These are phyloP conservation scores for Glaucomys volans DNA, from an alignment of 2,113 vertebrate species.

Conservation along the genomic window DNA sequence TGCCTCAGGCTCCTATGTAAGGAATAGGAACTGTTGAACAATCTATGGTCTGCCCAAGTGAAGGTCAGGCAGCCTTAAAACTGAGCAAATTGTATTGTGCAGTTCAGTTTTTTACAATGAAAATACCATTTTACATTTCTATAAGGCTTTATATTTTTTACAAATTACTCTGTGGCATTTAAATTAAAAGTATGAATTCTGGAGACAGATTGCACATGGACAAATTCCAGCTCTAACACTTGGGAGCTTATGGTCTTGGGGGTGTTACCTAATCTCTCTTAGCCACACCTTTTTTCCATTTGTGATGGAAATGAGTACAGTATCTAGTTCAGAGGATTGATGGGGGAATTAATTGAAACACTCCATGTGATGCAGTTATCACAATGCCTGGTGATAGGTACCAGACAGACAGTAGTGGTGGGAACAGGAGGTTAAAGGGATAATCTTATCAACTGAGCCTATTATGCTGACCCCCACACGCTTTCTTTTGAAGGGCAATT, in stretches of 20 bases:
- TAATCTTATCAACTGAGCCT: too few relatives aligned
- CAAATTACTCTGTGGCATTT: background rate
- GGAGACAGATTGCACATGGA: background rate
- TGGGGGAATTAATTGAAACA: background rate
- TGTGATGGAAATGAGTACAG: background rate
- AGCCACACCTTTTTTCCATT: background rate
- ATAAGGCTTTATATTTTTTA: background rate
- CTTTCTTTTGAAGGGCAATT: too few relatives aligned
- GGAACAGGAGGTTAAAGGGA: too few relatives aligned
- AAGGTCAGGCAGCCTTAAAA: background rate
- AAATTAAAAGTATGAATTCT: conserved; percentile 41
- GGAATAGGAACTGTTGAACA: background rate
- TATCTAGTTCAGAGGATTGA: background rate
- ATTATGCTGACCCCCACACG: too few relatives aligned
- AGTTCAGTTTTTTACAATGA: background rate
- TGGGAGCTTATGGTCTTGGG: background rate
- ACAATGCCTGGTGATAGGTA: background rate
- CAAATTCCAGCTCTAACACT: background rate
- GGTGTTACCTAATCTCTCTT: background rate
- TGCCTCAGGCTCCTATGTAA: background rate
- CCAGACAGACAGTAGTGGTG: too few relatives aligned
- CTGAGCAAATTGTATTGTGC: background rate
- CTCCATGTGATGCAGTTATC: background rate
- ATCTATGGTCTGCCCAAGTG: background rate
- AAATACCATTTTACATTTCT: conserved; percentile 2